These are phyloP conservation scores for Conistra vaccinii DNA, from an alignment of 2,888 invertebrate genomes.

Conservation along the genomic window DNA sequence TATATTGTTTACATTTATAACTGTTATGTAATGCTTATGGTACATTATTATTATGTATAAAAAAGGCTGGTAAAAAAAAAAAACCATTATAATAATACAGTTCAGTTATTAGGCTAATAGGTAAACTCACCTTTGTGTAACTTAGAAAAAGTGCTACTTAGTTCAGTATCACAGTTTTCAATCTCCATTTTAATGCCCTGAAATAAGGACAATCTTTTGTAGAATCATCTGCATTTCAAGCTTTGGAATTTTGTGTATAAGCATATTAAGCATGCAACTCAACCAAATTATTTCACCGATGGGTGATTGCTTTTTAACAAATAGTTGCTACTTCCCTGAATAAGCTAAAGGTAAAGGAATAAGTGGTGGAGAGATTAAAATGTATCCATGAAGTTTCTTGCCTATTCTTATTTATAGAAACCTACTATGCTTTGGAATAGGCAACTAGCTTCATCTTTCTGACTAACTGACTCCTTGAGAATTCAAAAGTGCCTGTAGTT, in stretches of 20 bases:
- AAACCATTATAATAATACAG: too few species aligned
- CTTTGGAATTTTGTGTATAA: neutral
- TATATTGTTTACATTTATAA: slow-evolving; percentile 22
- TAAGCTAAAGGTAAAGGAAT: too few species aligned
- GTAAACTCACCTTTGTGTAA: slow-evolving; percentile 69
- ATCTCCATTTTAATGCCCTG: slow-evolving; percentile 78
- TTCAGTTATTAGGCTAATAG: neutral
- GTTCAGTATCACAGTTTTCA: slow-evolving; percentile 69
- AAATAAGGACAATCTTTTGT: slow-evolving; percentile 19
- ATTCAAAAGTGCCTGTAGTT: neutral
- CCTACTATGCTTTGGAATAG: neutral
- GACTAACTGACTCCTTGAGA: neutral
- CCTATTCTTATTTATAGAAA: neutral
- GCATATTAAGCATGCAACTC: too few species aligned
- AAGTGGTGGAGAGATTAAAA: neutral
- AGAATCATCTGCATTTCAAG: too few species aligned
- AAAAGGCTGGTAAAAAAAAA: too few species aligned
- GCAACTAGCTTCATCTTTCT: neutral
- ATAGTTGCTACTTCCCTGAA: neutral
- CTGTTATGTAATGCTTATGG: neutral
- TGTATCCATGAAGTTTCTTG: neutral
- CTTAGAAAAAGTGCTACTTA: slow-evolving; percentile 59
- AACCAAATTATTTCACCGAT: neutral
- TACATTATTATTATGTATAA: neutral
- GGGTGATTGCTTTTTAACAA: neutral